Base-by-base conservation (phyloP, 2,888 invertebrate genomes). In the Uloborus plumipes region DNA sequence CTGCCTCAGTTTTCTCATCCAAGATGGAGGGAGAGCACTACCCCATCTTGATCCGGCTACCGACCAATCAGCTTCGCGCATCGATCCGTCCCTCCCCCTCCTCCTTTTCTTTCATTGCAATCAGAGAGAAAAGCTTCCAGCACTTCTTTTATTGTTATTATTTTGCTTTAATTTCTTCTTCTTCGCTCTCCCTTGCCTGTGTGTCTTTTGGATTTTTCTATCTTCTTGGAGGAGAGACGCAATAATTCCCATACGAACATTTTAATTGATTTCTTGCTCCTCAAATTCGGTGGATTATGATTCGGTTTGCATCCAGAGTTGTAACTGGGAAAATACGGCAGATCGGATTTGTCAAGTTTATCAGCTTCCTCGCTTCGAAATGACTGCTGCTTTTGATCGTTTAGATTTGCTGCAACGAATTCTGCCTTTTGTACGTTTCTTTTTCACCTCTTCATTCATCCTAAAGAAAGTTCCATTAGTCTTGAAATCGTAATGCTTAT, bases 211-310 rank as follows among this genome's bases (percentile, higher is more conserved):
- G 22, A 53, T 39, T 39, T 39, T 39, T 39, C 39, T 39, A 39
- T 39, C 39, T 39, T 39, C 39, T 39, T 39, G 22, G 70, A 18
- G 73, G n/a, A 49, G 39, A 18, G 50, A 22, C 18, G 69, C 47
- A 62, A 50, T 62, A 47, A 67, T 67, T 67, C 59, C 51, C 61
- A 39, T 58, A 76, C 14, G 62, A 62, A 62, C n/a, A 26, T 77
- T 77, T 77, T 77, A 77, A 77, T 77, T 77, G 70, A 77, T 71
- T 70, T 77, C 71, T 77, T 70, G 51, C 76, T 69, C 61, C 31
- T 76, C 47, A 49, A n/a, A 49, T 51, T 62, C 76, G 51, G 61
- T 20, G 53, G 55, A 26, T 49, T 26, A 11, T 22, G 76, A 51
- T 76, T 51, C 39, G 39, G 39, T 39, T 39, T 39, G 39, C 39